These are phyloP conservation scores for Setophaga coronata DNA, from an alignment of 2,113 vertebrate genomes.

Conservation along the genomic window DNA sequence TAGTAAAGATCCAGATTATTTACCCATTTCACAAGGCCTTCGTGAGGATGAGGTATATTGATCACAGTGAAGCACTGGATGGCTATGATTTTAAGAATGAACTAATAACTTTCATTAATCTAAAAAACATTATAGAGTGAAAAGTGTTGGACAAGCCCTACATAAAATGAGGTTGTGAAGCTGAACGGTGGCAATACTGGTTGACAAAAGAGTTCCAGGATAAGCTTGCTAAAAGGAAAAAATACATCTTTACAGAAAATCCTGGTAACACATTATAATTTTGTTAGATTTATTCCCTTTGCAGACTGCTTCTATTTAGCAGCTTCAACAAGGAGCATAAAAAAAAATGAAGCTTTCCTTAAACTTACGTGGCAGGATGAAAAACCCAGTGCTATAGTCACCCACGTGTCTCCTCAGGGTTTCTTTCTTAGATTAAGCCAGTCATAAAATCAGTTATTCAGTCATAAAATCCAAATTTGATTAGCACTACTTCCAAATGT, in stretches of 20 bases:
- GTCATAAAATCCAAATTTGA: background rate
- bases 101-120: background rate
- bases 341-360: background rate
- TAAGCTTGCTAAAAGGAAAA: background rate
- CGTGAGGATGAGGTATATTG: background rate
- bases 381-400: constrained; percentile 31
- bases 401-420: background rate
- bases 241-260: background rate
- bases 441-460: background rate
- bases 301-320: background rate
- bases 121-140: background rate
- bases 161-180: background rate
- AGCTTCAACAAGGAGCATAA: background rate
- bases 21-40: background rate
- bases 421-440: constrained; percentile 33
- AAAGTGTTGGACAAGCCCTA: background rate
- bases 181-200: background rate
- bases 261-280: background rate
- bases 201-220: background rate
- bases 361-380: background rate
- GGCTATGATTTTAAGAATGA: background rate
- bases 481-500: constrained; percentile 15
- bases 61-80: background rate
- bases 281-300: background rate
- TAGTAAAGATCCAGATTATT: background rate